Conservation (phyloP, 2,113 vertebrate species). For the Antechinus stuartii region DNA sequence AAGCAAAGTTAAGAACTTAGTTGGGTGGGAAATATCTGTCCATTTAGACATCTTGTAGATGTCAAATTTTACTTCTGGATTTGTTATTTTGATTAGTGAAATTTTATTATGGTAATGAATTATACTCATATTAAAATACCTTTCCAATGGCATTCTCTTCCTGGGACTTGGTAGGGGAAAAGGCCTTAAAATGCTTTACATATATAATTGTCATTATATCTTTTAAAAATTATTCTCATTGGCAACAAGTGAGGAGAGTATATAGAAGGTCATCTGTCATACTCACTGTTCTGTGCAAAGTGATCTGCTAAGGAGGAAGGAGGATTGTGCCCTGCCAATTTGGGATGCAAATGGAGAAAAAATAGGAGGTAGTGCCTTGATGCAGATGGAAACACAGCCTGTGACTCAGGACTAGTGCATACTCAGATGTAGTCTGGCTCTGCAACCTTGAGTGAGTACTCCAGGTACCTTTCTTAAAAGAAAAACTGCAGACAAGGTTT, state of each 20-base stretch:
- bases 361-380: not conserved
- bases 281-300: not conserved
- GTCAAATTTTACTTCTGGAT: slow-evolving; percentile 13
- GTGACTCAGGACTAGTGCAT: not conserved
- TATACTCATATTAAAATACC: slow-evolving; percentile 8
- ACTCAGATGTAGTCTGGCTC: not conserved
- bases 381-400: not conserved
- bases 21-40: not conserved
- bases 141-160: not conserved
- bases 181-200: not conserved
- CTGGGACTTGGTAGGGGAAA: slow-evolving; percentile 13
- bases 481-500: not conserved
- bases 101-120: slow-evolving; percentile 28
- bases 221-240: not conserved
- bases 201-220: not conserved
- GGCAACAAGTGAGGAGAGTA: not conserved
- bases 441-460: not conserved
- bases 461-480: not conserved
- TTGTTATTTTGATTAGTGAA: not conserved
- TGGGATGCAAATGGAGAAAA: not conserved
- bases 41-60: not conserved
- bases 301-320: not conserved
- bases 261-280: not conserved
- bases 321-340: not conserved
- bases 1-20: not conserved